Evolutionary conservation across 2,113 vertebrate genomes (phyloP).

Genomic region (Cynoglossus semilaevis): DNA sequence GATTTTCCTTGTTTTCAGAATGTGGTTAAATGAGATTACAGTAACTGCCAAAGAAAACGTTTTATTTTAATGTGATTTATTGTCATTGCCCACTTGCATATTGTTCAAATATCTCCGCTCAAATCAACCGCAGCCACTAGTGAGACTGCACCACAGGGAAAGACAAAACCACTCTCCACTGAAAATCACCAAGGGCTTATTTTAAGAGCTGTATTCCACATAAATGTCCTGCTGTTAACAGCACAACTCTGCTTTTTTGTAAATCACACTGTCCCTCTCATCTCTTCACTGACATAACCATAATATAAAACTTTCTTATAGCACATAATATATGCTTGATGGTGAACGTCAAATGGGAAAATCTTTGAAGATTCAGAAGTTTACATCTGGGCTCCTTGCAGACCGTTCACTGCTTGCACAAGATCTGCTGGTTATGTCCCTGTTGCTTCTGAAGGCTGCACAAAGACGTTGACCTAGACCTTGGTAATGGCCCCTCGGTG

Average conservation of each 20-base stretch:
- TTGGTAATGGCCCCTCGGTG: constrained; percentile 56
- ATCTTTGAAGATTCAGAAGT: constrained; percentile 43
- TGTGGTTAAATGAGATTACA: background rate
- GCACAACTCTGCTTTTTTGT: constrained; percentile 7
- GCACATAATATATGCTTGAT: constrained; percentile 30
- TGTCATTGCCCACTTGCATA: constrained; percentile 2
- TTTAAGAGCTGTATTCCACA: constrained; percentile 11
- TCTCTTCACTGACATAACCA: constrained; percentile 16
- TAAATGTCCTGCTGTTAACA: constrained; percentile 16
- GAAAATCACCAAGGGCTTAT: constrained; percentile 7
- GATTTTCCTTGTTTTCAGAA: background rate
- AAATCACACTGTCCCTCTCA: constrained; percentile 19
- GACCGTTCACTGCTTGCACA: constrained; percentile 19
- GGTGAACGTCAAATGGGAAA: constrained; percentile 26
- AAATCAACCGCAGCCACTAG: constrained; percentile 22
- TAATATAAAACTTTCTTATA: constrained; percentile 45
- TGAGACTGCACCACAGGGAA: constrained; percentile 26
- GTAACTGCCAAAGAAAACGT: constrained; percentile 1
- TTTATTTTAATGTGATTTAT: constrained; percentile 10
- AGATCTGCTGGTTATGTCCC: constrained; percentile 32
- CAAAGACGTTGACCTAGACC: constrained; percentile 49
- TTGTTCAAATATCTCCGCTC: constrained; percentile 16
- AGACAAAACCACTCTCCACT: constrained; percentile 11
- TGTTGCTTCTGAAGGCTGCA: constrained; percentile 32
- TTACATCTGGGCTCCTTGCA: constrained; percentile 39